These are phyloP conservation scores for Neodiprion lecontei DNA, from an alignment of 1,140 invertebrate species.

Conservation along the genomic window DNA sequence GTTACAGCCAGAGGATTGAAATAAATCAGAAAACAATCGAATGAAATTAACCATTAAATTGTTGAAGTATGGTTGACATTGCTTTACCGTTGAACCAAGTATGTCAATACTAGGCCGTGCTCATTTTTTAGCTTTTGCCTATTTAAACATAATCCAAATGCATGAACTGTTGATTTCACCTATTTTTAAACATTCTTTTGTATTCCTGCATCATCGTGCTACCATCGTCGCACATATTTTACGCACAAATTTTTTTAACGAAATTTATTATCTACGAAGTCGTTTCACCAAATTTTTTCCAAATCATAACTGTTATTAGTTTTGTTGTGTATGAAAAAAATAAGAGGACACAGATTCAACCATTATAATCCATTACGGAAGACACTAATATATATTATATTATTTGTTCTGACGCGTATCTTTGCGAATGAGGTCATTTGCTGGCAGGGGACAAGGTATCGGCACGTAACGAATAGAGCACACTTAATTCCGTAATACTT, in stretches of 20 bases:
- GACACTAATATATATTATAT: too few relatives aligned
- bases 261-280: too few relatives aligned
- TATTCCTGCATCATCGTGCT: background rate
- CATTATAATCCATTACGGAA: too few relatives aligned
- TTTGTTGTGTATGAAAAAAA: background rate
- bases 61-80: conserved; percentile 36
- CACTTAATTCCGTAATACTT: too few relatives aligned
- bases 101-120: background rate
- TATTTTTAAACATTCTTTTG: background rate
- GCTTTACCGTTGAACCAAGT: conserved; percentile 27
- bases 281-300: background rate
- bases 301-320: background rate
- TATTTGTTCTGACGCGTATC: too few relatives aligned
- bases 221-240: background rate
- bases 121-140: background rate
- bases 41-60: conserved; percentile 21
- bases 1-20: background rate
- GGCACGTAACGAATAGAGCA: too few relatives aligned
- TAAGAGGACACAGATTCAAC: too few relatives aligned
- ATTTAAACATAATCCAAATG: background rate
- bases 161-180: background rate
- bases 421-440: too few relatives aligned
- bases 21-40: background rate
- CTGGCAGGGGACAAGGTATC: too few relatives aligned
- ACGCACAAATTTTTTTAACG: background rate